These are phyloP conservation scores for Andrena haemorrhoa DNA, from an alignment of 2,888 invertebrate species.

Conservation along the genomic window DNA sequence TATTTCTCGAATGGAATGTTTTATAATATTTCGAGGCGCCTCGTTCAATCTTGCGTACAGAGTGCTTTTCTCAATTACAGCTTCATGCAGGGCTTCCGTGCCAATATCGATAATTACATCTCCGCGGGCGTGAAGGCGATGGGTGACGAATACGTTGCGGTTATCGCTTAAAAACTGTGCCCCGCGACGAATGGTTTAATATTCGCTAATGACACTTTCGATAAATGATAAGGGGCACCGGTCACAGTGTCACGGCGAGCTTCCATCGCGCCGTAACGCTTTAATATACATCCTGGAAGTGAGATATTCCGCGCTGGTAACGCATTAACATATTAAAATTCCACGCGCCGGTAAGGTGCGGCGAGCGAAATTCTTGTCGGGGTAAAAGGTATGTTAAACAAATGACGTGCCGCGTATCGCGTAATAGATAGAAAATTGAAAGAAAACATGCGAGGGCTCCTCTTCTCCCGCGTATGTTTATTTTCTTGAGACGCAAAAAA, in stretches of 20 bases:
- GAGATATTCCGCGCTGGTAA: background rate
- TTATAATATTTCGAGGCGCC: too few species aligned
- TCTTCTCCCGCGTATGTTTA: background rate
- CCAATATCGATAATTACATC: too few species aligned
- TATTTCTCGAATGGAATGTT: too few species aligned
- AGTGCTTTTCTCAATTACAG: too few species aligned
- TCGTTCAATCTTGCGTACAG: too few species aligned
- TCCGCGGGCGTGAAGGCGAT: too few species aligned
- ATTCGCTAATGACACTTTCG: background rate
- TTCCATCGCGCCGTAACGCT: background rate
- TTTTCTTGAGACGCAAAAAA: background rate
- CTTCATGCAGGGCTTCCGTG: too few species aligned
- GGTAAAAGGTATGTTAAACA: constrained; percentile 12
- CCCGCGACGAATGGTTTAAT: background rate
- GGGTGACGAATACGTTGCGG: too few species aligned
- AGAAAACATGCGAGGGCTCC: constrained; percentile 25
- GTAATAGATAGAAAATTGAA: constrained; percentile 18
- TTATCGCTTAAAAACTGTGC: too few species aligned
- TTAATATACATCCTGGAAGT: background rate
- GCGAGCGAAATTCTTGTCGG: constrained; percentile 9
- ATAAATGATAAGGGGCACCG: constrained; percentile 1
- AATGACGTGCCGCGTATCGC: background rate
- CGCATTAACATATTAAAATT: constrained; percentile 39
- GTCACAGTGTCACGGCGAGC: background rate
- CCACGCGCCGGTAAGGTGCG: background rate